phyloP scores from a whole-genome alignment of 2,113 vertebrate genomes.

The Australoheros scitulus region DNA sequence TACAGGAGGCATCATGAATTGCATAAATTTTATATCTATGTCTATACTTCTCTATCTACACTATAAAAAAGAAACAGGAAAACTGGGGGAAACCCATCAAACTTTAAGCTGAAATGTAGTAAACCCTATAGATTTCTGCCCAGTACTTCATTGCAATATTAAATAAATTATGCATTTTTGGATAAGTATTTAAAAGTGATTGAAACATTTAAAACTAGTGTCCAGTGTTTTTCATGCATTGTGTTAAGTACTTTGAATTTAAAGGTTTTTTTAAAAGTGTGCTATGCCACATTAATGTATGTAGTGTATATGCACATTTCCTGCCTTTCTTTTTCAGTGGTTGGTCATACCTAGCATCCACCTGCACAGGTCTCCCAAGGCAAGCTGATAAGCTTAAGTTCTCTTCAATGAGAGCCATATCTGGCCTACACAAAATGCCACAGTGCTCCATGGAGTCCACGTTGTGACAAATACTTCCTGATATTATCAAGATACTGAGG shows the following conservation, averaged over 20 bases:
- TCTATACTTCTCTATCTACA: neutral
- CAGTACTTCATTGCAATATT: neutral
- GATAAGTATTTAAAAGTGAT: neutral
- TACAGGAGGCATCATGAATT: neutral
- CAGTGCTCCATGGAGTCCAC: constrained; percentile 5
- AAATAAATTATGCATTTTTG: neutral
- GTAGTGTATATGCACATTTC: neutral
- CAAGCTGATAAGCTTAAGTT: constrained; percentile 47
- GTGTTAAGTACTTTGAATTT: neutral
- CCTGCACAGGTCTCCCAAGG: constrained; percentile 7
- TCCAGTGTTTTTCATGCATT: neutral
- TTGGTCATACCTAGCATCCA: neutral
- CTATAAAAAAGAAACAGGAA: neutral
- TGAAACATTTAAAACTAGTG: neutral
- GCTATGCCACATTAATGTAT: neutral
- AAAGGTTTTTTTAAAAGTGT: neutral
- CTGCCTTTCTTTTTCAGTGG: fast-evolving
- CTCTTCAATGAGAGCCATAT: constrained; percentile 22
- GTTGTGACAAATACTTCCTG: constrained; percentile 35
- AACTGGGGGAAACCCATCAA: fast-evolving
- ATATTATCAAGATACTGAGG: constrained; percentile 42
- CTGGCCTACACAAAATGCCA: constrained; percentile 39
- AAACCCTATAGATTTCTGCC: neutral
- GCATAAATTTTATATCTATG: neutral
- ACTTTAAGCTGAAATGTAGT: neutral